Conservation (phyloP, 2,888 invertebrate genomes). For the Dendrolimus houi region DNA sequence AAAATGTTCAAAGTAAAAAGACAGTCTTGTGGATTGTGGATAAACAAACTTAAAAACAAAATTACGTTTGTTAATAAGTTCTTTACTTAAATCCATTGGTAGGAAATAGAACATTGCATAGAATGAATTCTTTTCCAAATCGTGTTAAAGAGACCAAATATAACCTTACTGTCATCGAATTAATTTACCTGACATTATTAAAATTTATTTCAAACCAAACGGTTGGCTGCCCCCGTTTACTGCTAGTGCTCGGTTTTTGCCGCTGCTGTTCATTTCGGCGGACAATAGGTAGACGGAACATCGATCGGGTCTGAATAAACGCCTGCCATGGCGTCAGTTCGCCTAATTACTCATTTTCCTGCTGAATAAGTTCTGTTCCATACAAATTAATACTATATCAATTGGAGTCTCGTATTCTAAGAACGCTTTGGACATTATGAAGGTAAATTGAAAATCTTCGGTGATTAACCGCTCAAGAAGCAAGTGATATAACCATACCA, state of each 20-base stretch:
- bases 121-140: neutral
- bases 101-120: no score
- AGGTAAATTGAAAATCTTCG: no score
- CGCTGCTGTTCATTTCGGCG: constrained; percentile 49
- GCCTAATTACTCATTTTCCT: constrained; percentile 58
- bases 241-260: constrained; percentile 41
- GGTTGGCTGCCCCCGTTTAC: constrained; percentile 14
- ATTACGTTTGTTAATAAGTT: no score
- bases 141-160: neutral
- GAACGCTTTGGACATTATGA: no score
- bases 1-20: no score
- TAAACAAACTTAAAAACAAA: no score
- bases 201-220: neutral
- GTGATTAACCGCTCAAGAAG: no score
- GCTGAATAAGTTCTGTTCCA: constrained; percentile 43
- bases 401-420: no score
- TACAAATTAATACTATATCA: no score
- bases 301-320: constrained; percentile 49
- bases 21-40: no score
- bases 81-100: no score
- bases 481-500: no score
- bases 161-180: neutral
- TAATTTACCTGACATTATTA: neutral
- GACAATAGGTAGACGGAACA: constrained; percentile 51
- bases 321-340: constrained; percentile 38